Percentiles rank a stretch among this genome's conserved stretches.
Conservation (phyloP, 2,797 vertebrate species). For the Echiichthys vipera region DNA sequence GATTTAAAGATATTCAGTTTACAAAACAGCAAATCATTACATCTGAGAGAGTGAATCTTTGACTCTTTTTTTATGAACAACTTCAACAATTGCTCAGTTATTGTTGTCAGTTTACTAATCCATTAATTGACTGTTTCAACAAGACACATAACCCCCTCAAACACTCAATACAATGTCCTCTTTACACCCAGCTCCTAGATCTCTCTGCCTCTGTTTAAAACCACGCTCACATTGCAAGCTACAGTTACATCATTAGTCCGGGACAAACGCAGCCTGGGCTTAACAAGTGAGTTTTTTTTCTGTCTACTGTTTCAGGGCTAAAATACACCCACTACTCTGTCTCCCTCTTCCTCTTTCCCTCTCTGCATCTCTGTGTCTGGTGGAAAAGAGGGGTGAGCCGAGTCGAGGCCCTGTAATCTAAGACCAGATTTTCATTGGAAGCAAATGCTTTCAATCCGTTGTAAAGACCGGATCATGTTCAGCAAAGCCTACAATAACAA, state of each 20-base stretch:
- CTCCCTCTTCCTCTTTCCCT: constrained; percentile 15
- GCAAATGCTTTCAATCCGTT: constrained; percentile 99
- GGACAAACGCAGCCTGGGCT: constrained; percentile 92
- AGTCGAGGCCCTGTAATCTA: constrained; percentile 95
- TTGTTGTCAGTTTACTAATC: constrained; percentile 7
- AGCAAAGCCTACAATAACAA: constrained; percentile 99
- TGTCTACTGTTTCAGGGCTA: constrained; percentile 96
- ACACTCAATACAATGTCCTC: constrained; percentile 11
- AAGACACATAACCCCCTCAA: constrained; percentile 29
- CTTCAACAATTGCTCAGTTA: constrained; percentile 15
- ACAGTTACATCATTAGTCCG: constrained; percentile 96
- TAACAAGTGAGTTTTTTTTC: constrained; percentile 93
- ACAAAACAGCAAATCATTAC: neutral
- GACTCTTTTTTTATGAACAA: neutral
- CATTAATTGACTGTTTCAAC: constrained; percentile 1
- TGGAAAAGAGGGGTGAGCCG: constrained; percentile 66
- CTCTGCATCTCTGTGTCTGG: constrained; percentile 47
- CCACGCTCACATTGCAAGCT: constrained; percentile 87
- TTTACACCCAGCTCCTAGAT: constrained; percentile 23
- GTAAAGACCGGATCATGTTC: constrained; percentile 98
- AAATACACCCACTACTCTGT: constrained; percentile 84
- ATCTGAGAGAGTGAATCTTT: neutral
- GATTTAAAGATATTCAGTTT: neutral
- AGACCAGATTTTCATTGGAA: constrained; percentile 99
- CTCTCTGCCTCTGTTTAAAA: constrained; percentile 52